Base-by-base conservation (phyloP, 2,797 vertebrate species). In the Cynodonichthys magdalenae region DNA sequence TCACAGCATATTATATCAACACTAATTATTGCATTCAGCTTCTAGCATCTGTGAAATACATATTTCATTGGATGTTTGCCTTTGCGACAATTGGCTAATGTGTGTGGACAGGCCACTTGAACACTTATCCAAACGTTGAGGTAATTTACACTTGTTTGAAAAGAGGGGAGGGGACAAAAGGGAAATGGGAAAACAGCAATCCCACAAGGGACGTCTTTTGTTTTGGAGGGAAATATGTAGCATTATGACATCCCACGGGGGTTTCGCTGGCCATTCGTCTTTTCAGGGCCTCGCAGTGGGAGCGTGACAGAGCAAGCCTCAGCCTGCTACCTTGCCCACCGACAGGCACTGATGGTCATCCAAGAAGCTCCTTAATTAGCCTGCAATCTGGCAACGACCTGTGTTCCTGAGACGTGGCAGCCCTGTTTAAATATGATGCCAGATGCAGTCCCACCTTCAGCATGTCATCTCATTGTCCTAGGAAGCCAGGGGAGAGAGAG, bases 281-380 rank as follows among this genome's bases (percentile, higher is more conserved):
- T 94, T 91, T 92, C 90, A 90, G 89, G 86, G 86, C 90, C 90
- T 92, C 89, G 74, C 89, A 90, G 88, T 90, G 88, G 90, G 90
- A 85, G 87, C 66, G 55, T 82, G 85, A 86, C 80, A 69, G 90
- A 91, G 90, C 90, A 83, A 69, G 79, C 84, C 88, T 90, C 87
- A 91, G 88, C 83, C 85, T 74, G 81, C 90, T 92, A 93, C 91
- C 92, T 94, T 89, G 89, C 89, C 87, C 91, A 89, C 87, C 89
- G 87, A 93, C 85, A 90, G 91, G 90, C 90, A 92, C 92, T 94
- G 93, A 94, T 93, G 93, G 92, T 93, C 93, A 94, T 94, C 92
- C 94, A 94, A 94, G 90, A 93, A 89, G 89, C 90, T 92, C 91
- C 90, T 91, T 94, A 94, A 94, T 94, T 94, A 94, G 93, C 92